A percentile compares a stretch with the other conserved stretches of the same genome.
Evolutionary conservation across 2,888 invertebrate species (phyloP).

Genomic region (Scaptomyza cyrtandrae): DNA sequence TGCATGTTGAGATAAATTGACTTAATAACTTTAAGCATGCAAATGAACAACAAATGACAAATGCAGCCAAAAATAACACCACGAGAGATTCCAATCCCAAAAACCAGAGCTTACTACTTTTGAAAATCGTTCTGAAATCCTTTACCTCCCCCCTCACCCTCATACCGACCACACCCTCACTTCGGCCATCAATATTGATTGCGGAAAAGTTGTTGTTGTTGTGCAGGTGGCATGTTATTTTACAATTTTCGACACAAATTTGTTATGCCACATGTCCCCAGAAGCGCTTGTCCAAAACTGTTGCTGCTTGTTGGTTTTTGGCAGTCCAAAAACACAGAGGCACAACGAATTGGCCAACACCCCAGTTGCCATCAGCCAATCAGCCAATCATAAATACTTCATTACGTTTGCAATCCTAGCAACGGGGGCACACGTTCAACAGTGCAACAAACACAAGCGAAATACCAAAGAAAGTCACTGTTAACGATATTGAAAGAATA

Average conservation of each 20-base stretch:
- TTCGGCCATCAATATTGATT: constrained; percentile 72
- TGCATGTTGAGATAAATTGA: constrained; percentile 33
- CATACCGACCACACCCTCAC: neutral
- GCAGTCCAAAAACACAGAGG: constrained; percentile 36
- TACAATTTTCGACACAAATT: constrained; percentile 60
- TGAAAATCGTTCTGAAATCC: constrained; percentile 9
- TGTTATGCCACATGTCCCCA: constrained; percentile 75
- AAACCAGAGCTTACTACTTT: constrained; percentile 11
- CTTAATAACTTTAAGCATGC: constrained; percentile 57
- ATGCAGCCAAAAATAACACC: constrained; percentile 44
- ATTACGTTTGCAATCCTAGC: constrained; percentile 52
- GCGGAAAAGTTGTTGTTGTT: constrained; percentile 18
- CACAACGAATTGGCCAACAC: constrained; percentile 40
- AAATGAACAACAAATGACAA: constrained; percentile 37
- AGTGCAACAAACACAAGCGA: constrained; percentile 12
- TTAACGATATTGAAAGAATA: no score
- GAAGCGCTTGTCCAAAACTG: constrained; percentile 68
- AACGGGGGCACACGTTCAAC: constrained; percentile 22
- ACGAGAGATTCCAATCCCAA: constrained; percentile 1
- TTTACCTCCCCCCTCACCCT: neutral
- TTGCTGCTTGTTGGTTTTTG: constrained; percentile 26
- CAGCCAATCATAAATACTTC: constrained; percentile 74
- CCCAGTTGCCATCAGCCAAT: constrained; percentile 55
- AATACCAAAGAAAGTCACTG: neutral
- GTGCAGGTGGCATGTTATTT: constrained; percentile 55